Evolutionary conservation across 2,113 vertebrate genomes (phyloP).

Genomic region (Struthidea cinerea): DNA sequence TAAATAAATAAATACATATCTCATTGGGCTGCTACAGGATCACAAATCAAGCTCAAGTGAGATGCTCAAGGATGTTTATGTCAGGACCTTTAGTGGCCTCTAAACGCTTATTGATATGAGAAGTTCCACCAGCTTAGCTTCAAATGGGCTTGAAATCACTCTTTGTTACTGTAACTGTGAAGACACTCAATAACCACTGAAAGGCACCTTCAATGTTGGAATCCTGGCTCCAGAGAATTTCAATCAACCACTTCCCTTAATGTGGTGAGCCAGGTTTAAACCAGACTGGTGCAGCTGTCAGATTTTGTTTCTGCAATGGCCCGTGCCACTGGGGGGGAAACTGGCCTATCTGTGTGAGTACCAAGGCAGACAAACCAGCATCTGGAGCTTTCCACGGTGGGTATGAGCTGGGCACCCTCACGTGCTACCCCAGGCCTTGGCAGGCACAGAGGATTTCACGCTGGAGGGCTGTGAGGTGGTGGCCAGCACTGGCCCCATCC

Average conservation of each 20-base stretch:
- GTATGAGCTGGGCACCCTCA: neutral
- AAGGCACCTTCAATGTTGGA: too few species aligned
- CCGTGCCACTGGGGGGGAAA: neutral
- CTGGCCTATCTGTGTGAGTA: neutral
- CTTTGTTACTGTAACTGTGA: neutral
- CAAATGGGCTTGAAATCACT: neutral
- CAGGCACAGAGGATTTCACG: accelerated
- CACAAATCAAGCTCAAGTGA: neutral
- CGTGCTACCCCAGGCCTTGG: accelerated
- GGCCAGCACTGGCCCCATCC: neutral
- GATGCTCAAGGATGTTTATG: neutral
- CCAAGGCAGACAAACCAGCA: neutral
- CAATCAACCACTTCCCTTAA: neutral
- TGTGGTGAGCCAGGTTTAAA: neutral
- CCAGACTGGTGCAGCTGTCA: neutral
- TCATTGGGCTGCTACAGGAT: neutral
- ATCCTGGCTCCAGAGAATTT: too few species aligned
- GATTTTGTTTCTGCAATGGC: neutral
- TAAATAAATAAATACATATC: neutral
- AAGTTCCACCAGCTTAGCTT: neutral
- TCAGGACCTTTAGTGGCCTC: neutral
- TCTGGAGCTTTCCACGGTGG: neutral
- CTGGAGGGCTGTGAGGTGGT: neutral
- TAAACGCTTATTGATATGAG: neutral
- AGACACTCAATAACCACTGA: neutral